Evolutionary conservation across 2,797 vertebrate genomes (phyloP).

Genomic region (Micropoecilia bifurca): DNA sequence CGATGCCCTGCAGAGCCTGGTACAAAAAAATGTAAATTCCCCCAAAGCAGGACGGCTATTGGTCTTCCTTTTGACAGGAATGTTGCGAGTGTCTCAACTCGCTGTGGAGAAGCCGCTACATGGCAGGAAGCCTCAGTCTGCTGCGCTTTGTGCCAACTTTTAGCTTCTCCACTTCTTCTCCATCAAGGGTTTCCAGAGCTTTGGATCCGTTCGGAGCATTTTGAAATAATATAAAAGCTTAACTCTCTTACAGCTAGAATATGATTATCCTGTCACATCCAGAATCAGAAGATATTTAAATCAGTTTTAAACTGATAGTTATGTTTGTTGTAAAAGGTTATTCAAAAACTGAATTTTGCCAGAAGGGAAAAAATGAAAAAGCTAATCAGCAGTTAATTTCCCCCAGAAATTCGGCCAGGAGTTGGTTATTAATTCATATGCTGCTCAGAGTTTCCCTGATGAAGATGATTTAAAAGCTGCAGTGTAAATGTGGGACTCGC

Average conservation of each 20-base stretch:
- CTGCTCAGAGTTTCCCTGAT: slow-evolving; percentile 45
- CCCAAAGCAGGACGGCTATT: slow-evolving; percentile 34
- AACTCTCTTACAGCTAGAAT: background rate
- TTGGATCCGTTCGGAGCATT: slow-evolving; percentile 16
- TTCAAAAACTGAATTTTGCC: background rate
- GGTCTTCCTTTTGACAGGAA: slow-evolving; percentile 47
- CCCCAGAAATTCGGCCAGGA: background rate
- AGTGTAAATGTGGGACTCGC: slow-evolving; percentile 35
- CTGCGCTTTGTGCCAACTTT: slow-evolving; percentile 7
- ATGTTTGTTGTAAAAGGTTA: background rate
- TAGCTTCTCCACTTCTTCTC: slow-evolving; percentile 11
- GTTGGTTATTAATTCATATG: slow-evolving; percentile 22
- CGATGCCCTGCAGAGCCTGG: slow-evolving; percentile 31
- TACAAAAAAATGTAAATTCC: slow-evolving; percentile 22
- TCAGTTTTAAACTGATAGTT: background rate
- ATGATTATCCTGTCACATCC: background rate
- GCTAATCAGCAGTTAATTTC: slow-evolving; percentile 18
- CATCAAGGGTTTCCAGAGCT: slow-evolving; percentile 26
- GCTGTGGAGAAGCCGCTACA: slow-evolving; percentile 30
- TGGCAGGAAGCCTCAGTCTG: slow-evolving; percentile 38
- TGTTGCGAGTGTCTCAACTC: slow-evolving; percentile 34
- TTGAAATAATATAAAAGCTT: slow-evolving; percentile 13
- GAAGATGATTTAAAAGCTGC: slow-evolving; percentile 60
- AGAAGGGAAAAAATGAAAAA: background rate
- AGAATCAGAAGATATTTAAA: background rate